Evolutionary conservation across 2,797 vertebrate species (phyloP).

Genomic region (Pangasius sanitwongsei): DNA sequence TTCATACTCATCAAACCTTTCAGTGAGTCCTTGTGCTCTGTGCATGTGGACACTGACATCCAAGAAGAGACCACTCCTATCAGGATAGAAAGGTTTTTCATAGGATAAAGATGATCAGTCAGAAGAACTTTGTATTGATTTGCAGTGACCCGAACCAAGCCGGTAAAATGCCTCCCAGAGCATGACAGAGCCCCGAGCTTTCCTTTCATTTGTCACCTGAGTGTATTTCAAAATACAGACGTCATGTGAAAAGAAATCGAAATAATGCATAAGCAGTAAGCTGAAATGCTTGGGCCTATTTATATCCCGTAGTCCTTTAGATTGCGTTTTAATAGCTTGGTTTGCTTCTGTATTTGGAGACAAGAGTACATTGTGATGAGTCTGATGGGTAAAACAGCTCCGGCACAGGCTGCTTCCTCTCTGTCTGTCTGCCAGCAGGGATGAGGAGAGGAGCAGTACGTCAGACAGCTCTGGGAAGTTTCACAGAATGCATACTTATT

Average conservation of each 20-base stretch:
- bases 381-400: conserved; percentile 44
- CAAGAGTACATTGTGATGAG: conserved; percentile 23
- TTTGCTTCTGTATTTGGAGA: conserved; percentile 1
- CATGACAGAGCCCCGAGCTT: background rate
- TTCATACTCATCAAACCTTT: background rate
- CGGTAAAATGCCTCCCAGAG: background rate
- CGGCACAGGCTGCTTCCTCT: background rate
- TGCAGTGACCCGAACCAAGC: background rate
- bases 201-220: background rate
- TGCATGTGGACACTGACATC: background rate
- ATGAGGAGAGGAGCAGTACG: conserved; percentile 56
- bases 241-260: background rate
- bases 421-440: conserved; percentile 36
- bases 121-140: background rate
- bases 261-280: background rate
- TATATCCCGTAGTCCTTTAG: background rate
- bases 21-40: background rate
- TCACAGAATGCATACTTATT: conserved; percentile 66
- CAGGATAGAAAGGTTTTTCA: background rate
- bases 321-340: background rate
- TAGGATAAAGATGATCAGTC: background rate
- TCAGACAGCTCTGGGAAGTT: conserved; percentile 61
- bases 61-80: background rate
- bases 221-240: background rate
- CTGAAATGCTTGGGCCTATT: background rate